These are phyloP conservation scores for Porites divaricata DNA, from an alignment of 92 coral and sea anemone genomes.

Conservation along the genomic window DNA sequence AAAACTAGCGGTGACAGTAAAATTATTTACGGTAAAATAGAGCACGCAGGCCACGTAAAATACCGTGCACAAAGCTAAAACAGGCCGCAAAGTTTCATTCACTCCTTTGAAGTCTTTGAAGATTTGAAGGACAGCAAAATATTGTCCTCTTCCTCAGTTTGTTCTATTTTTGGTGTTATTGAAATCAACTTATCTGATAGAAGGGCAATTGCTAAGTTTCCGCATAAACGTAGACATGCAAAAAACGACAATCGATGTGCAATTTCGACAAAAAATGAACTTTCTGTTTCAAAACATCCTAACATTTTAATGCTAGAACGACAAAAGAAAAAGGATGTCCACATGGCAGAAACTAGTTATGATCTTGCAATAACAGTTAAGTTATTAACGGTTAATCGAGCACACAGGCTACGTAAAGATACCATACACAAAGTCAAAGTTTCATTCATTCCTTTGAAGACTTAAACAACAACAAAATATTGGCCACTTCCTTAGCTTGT, in stretches of 20 bases:
- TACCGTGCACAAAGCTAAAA: background rate
- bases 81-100: constrained; percentile 20
- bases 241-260: no score
- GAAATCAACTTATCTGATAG: background rate
- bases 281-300: no score
- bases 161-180: constrained; percentile 18
- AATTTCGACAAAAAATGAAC: no score
- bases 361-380: no score
- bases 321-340: no score
- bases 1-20: constrained; percentile 17
- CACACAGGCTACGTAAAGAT: constrained; percentile 11
- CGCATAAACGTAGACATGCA: no score
- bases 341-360: no score
- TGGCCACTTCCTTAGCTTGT: no score
- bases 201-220: background rate
- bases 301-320: no score
- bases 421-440: constrained; percentile 15
- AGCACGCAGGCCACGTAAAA: background rate
- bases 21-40: background rate
- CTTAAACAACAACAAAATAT: constrained; percentile 32
- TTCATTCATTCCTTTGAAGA: constrained; percentile 21
- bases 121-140: no score
- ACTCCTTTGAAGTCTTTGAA: no score
- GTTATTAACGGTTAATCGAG: no score
- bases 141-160: constrained; percentile 23